These are phyloP conservation scores for Jaculus jaculus DNA, from an alignment of 2,113 vertebrate species.

Conservation along the genomic window DNA sequence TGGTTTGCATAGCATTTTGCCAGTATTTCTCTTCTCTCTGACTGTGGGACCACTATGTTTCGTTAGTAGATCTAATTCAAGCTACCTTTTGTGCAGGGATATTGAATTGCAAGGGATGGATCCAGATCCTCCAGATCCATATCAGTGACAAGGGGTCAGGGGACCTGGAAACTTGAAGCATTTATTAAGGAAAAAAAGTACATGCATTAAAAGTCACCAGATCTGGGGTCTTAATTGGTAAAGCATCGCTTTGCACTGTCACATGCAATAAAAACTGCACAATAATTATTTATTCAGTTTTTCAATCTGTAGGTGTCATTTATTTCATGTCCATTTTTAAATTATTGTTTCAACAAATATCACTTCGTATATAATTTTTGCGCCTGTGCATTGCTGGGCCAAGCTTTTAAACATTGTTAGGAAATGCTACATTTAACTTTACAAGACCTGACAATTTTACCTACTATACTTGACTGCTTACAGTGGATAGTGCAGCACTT, in stretches of 20 bases:
- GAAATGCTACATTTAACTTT: neutral
- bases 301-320: neutral
- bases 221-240: neutral
- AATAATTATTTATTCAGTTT: neutral
- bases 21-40: neutral
- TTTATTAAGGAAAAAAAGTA: neutral
- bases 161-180: neutral
- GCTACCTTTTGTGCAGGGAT: neutral
- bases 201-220: neutral
- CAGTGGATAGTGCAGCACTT: neutral
- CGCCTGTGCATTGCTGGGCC: neutral
- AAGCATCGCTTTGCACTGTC: neutral
- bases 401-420: neutral
- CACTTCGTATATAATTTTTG: neutral
- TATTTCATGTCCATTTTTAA: neutral
- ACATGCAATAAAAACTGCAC: neutral
- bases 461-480: neutral
- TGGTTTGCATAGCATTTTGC: neutral
- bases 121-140: neutral
- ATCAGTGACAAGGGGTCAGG: neutral
- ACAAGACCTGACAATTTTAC: neutral
- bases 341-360: neutral
- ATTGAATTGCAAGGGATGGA: neutral
- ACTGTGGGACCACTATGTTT: neutral
- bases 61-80: neutral